Evolutionary conservation across 30 jellyfish, hydroid and myxozoan species (phyloP).

Genomic region (Nemopilema nomurai): DNA sequence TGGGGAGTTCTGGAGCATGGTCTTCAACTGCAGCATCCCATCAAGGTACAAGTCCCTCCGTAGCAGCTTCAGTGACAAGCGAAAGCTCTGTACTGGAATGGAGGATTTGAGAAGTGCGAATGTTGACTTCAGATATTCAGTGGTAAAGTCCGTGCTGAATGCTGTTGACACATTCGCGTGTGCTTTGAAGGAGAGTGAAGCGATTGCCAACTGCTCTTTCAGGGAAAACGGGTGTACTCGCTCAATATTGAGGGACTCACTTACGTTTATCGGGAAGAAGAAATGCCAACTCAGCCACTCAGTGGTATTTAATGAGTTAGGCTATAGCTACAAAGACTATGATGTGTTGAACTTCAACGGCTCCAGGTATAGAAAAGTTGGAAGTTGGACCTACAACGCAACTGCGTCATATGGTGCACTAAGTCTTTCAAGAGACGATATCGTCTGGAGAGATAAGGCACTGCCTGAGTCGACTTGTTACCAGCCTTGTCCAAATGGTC

Average conservation of each 20-base stretch:
- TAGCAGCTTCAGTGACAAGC: constrained; percentile 13
- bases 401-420: neutral
- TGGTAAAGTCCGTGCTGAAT: constrained; percentile 32
- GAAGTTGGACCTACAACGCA: constrained; percentile 14
- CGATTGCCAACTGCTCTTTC: constrained; percentile 37
- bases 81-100: constrained; percentile 30
- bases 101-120: constrained; percentile 20
- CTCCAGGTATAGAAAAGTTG: constrained; percentile 13
- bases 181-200: constrained; percentile 35
- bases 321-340: constrained; percentile 10
- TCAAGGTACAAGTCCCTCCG: neutral
- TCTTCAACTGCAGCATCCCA: constrained; percentile 47
- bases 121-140: constrained; percentile 10
- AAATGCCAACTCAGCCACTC: constrained; percentile 23
- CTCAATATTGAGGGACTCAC: constrained; percentile 26
- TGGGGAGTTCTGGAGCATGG: constrained; percentile 66
- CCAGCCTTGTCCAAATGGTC: constrained; percentile 37
- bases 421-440: neutral
- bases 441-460: constrained; percentile 16
- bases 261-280: neutral
- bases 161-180: constrained; percentile 62
- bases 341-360: constrained; percentile 33
- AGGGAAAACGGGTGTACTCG: no score
- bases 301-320: constrained; percentile 16
- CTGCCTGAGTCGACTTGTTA: constrained; percentile 45